Base-by-base conservation (phyloP, 37 sponge, comb jelly and placozoan genomes). In the Haliclona indistincta region DNA sequence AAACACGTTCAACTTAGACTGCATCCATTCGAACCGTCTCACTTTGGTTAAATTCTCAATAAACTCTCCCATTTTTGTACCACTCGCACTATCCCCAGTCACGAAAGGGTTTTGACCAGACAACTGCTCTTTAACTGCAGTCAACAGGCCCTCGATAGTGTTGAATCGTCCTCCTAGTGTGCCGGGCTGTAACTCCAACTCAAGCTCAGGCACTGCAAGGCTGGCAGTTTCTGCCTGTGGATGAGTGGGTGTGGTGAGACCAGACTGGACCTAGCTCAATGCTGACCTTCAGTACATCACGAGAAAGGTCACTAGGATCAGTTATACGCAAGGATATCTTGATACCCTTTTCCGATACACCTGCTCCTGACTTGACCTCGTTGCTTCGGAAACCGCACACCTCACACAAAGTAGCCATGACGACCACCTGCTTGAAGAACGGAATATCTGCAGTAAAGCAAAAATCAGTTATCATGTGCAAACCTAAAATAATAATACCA, bases 391-490 rank as follows among this genome's bases (percentile, higher is more conserved):
- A 80, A 15, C 99, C 99, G 85, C 99, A 98, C 29, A 52, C 54
- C 30, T 95, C 93, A 82, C 99, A 98, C 17, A 49, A 74, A 4
- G 82, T 72, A 4, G 99, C 99, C 99, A 98, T 98, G 35, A 98
- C 49, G 10, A 96, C 54, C 26, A 96, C 96, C 43, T 93, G 71
- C 64, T 96, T 96, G 70, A 96, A 96, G 61, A 86, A 76, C 3
- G 96, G 96, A 37, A 96, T 83, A 37, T 86, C 93, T 92, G 35
- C 6, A 25, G 25, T 8, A n/a, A 58, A 20, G 60, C 6, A 58
- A 6, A 20, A 58, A 20, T 8, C 6, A 47, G 8, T 13, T 47
- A 13, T 47, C 13, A 58, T 25, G n/a, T 58, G n/a, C 60, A 20
- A n/a, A 6, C 6, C 60, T 58, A n/a, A 25, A 58, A 58, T 58